Evolutionary conservation across 1,140 invertebrate genomes (phyloP).

Genomic region (Bombus cullumanus): DNA sequence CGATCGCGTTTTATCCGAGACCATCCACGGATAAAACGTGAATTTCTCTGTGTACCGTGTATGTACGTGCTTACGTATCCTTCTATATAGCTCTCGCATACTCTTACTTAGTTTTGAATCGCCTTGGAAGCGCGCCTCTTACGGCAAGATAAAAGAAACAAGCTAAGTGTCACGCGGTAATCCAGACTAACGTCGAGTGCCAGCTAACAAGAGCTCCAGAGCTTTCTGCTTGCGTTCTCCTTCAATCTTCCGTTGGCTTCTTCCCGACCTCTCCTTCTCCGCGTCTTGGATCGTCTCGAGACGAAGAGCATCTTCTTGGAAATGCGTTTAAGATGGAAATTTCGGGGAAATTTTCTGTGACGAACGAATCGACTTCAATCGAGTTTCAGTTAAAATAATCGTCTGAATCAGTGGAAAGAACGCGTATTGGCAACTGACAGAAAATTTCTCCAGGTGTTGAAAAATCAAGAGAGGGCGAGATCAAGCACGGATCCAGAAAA

Average conservation of each 20-base stretch:
- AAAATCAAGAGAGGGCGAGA: too few species aligned
- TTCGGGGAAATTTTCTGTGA: neutral
- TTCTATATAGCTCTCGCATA: neutral
- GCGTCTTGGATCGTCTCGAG: too few species aligned
- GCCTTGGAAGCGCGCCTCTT: conserved; percentile 3
- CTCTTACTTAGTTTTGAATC: neutral
- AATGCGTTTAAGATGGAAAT: neutral
- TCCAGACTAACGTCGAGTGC: conserved; percentile 20
- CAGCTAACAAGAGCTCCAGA: conserved; percentile 34
- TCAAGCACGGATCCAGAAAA: neutral
- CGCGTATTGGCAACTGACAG: neutral
- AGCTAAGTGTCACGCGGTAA: conserved; percentile 19
- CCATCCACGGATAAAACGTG: neutral
- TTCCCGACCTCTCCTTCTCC: neutral
- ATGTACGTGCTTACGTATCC: too few species aligned
- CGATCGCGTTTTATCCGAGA: neutral
- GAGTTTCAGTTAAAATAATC: neutral
- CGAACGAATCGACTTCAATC: neutral
- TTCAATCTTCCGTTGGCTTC: conserved; percentile 4
- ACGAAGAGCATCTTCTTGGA: neutral
- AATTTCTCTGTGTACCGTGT: neutral
- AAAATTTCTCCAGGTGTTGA: too few species aligned
- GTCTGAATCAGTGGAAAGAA: neutral
- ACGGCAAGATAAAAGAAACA: conserved; percentile 11
- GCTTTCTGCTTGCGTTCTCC: conserved; percentile 10